phyloP scores from a whole-genome alignment of 2,797 vertebrate genomes.

The Lutjanus campechanus region DNA sequence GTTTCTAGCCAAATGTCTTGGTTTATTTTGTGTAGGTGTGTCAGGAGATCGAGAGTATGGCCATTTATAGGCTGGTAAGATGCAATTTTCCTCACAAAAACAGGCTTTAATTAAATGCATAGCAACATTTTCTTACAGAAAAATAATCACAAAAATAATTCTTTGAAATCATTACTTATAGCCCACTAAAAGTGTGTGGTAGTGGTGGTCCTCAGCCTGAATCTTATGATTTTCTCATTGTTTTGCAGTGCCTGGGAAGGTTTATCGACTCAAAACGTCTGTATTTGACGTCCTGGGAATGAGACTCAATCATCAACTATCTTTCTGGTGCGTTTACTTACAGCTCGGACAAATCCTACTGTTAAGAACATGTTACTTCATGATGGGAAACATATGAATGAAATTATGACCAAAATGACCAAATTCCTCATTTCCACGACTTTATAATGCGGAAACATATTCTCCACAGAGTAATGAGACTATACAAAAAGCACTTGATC shows the following conservation, averaged over 20 bases:
- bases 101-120: neutral
- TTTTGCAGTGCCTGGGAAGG: no score
- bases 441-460: neutral
- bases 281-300: no score
- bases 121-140: no score
- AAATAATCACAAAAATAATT: no score
- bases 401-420: neutral
- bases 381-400: neutral
- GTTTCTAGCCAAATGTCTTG: neutral
- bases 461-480: neutral
- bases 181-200: no score
- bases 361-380: neutral
- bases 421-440: neutral
- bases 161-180: no score
- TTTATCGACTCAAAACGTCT: no score
- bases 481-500: neutral
- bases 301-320: no score
- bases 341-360: no score
- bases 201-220: no score
- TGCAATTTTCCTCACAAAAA: neutral
- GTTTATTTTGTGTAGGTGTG: constrained; percentile 15
- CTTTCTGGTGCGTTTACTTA: no score
- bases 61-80: neutral
- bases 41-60: neutral
- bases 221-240: no score